phyloP scores from a whole-genome alignment of 2,113 vertebrate genomes.

The Ophthalmolycus amberensis region DNA sequence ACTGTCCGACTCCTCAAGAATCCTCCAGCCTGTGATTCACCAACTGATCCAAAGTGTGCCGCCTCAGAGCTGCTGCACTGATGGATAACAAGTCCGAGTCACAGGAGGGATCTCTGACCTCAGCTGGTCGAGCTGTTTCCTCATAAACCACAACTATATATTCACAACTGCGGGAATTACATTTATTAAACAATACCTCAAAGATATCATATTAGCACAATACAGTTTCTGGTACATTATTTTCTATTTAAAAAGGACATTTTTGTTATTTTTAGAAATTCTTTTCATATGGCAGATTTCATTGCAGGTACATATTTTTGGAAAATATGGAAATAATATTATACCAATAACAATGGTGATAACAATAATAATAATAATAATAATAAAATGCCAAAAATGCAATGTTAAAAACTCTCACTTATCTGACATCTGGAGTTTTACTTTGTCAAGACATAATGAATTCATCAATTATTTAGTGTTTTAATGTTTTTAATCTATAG shows the following conservation, averaged over 20 bases:
- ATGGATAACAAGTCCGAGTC: background rate
- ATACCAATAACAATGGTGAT: background rate
- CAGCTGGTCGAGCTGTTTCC: background rate
- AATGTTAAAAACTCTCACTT: background rate
- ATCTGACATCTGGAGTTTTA: background rate
- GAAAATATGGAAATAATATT: background rate
- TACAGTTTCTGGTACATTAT: background rate
- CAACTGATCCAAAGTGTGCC: too few relatives aligned
- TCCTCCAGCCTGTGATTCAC: background rate
- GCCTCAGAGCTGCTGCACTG: background rate
- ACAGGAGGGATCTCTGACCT: background rate
- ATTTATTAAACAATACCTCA: background rate
- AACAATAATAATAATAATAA: background rate
- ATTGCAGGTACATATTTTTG: background rate
- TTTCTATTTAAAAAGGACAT: background rate
- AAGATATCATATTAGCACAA: background rate
- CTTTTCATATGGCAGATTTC: background rate
- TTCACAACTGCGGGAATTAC: too few relatives aligned
- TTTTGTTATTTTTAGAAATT: background rate
- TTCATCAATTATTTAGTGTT: background rate
- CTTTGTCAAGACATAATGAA: background rate
- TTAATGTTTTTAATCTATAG: constrained; percentile 8
- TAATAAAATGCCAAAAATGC: background rate
- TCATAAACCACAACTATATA: background rate
- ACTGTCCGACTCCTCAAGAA: background rate